Base-by-base conservation (phyloP, 2,113 vertebrate genomes). In the Oreocharis arfaki region DNA sequence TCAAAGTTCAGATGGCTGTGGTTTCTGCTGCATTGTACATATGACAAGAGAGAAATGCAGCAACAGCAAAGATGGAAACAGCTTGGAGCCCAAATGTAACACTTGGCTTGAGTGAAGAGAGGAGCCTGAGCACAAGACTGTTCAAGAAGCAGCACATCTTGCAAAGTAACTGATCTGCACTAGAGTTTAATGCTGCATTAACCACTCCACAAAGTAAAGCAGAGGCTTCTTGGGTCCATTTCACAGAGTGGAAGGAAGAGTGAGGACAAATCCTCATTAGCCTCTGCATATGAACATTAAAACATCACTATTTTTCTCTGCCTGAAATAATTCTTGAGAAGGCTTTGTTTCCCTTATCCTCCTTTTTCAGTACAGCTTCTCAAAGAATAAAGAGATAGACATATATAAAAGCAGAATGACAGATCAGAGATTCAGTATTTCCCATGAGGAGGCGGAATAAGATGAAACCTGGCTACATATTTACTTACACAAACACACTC, bases 401-500 rank as follows among this genome's bases (percentile, higher is more conserved):
- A 50, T 11, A 52, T 9, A 76, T 10, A 83, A 89, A 92, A 90
- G 85, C 26, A 95, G 80, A 88, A 84, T 16, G 42, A 90, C 39
- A 94, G 68, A 84, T 70, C 27, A 83, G 85, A 80, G 71, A 94
- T 22, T 64, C 32, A 56, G 10, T 50, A 61, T 18, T 56, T 69
- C 65, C 49, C n/a, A 35, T 19, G 59, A 22, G 11, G 16, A 13
- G 18, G 16, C 19, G 15, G 33, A 59, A 5, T 57, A 76, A 67
- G 75, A 65, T 89, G 71, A 84, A 70, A 56, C 55, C 87, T 94
- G 57, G 39, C 64, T 88, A 88, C 24, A 4, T n/a, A 71, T 68
- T 80, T 44, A 71, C 50, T 80, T 68, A 44, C 60, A 84, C 63
- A 84, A 94, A 91, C 74, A 95, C 93, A 87, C 65, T 80, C 84